phyloP scores from a whole-genome alignment of 1,140 invertebrate species.

The Heliconius hewitsoni region DNA sequence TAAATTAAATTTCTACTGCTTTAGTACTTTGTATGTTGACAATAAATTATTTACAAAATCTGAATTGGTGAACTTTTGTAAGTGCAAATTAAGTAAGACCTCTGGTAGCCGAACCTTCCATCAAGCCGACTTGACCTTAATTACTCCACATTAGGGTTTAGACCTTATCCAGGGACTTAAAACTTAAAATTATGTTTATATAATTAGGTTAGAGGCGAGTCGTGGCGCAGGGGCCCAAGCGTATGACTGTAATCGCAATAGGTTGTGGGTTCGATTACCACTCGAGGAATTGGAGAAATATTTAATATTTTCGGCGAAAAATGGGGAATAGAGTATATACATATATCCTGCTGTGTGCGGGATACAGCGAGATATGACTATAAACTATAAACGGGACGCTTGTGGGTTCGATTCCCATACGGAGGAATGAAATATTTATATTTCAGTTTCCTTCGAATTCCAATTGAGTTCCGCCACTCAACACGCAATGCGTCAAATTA shows the following conservation, averaged over 20 bases:
- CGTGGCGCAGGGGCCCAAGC: background rate
- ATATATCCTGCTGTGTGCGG: too few species aligned
- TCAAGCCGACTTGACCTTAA: conserved; percentile 5
- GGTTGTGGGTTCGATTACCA: background rate
- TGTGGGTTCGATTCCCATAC: too few species aligned
- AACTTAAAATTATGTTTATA: background rate
- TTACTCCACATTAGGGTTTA: background rate
- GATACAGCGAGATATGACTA: too few species aligned
- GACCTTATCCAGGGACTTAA: background rate
- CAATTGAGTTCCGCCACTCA: too few species aligned
- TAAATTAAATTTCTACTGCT: background rate
- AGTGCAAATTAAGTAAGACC: conserved; percentile 3
- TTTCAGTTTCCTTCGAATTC: too few species aligned
- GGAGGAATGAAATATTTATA: too few species aligned
- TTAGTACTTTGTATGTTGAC: background rate
- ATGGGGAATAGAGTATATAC: too few species aligned
- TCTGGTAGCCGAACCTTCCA: background rate
- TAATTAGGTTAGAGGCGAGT: background rate
- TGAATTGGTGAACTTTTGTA: background rate
- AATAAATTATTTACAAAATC: conserved; percentile 2
- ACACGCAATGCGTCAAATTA: too few species aligned
- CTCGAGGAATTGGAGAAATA: background rate
- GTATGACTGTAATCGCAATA: background rate
- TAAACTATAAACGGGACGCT: too few species aligned
- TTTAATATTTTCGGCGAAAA: too few species aligned